A percentile compares a stretch with the other conserved stretches of the same genome.
Conservation (phyloP, 2,888 invertebrate genomes). For the Plusia festucae region DNA sequence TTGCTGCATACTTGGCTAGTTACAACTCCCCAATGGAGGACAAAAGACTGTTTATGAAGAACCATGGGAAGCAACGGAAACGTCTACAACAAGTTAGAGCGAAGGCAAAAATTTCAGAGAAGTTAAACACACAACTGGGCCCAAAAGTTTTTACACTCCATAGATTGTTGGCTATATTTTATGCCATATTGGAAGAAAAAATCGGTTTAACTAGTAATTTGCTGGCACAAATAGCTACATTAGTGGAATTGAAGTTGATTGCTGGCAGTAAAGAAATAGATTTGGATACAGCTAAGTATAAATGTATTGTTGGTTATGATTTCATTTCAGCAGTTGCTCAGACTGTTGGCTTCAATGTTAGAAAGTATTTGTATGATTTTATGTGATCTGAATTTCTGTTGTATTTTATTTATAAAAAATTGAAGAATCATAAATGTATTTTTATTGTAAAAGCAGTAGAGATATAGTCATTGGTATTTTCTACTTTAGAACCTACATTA, state of each 20-base stretch:
- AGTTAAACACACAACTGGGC: conserved; percentile 92
- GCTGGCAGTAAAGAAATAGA: conserved; percentile 92
- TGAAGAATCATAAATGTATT: neutral
- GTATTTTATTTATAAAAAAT: conserved; percentile 12
- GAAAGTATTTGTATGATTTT: conserved; percentile 94
- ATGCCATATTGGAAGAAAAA: conserved; percentile 95
- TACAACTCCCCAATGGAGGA: conserved; percentile 97
- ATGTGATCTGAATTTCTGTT: conserved; percentile 66
- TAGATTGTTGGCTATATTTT: conserved; percentile 96
- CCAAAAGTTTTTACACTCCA: conserved; percentile 95
- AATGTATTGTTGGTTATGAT: conserved; percentile 95
- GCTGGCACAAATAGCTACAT: conserved; percentile 95
- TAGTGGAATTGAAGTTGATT: conserved; percentile 95
- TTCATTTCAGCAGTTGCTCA: conserved; percentile 94
- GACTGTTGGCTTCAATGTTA: conserved; percentile 93
- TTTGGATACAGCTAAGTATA: conserved; percentile 95
- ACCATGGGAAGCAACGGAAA: conserved; percentile 93
- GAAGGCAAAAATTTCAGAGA: conserved; percentile 88
- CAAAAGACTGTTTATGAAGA: conserved; percentile 95
- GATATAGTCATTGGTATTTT: too few species aligned
- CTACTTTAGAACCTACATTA: too few species aligned
- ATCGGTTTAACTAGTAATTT: conserved; percentile 96
- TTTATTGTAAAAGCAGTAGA: too few species aligned
- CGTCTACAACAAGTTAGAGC: conserved; percentile 89
- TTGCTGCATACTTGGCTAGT: conserved; percentile 97